phyloP scores from a whole-genome alignment of 92 coral and sea anemone genomes.

The Pocillopora meandrina region DNA sequence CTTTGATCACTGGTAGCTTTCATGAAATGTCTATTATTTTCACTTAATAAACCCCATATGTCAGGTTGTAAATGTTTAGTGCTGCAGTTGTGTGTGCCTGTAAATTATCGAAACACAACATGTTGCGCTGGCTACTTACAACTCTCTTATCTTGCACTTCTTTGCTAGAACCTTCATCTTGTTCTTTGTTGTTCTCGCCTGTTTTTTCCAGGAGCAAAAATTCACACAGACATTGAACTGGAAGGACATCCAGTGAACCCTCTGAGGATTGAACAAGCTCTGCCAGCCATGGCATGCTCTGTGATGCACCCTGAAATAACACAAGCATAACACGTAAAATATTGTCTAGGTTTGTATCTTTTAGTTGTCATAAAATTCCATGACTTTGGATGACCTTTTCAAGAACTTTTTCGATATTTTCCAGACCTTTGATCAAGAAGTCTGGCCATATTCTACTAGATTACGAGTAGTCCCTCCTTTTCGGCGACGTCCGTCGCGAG shows the following conservation, averaged over 20 bases:
- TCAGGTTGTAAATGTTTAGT: too few relatives aligned
- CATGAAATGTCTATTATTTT: too few relatives aligned
- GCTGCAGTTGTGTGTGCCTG: neutral
- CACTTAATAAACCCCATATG: too few relatives aligned
- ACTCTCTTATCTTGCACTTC: conserved; percentile 65
- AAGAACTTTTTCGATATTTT: too few relatives aligned
- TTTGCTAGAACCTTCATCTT: conserved; percentile 48
- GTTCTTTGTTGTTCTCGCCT: conserved; percentile 42
- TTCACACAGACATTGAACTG: conserved; percentile 97
- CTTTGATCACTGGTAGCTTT: too few relatives aligned
- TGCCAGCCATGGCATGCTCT: conserved; percentile 99
- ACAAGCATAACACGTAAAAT: neutral
- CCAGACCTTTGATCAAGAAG: too few relatives aligned
- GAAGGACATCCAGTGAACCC: conserved; percentile 94
- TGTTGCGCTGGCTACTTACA: conserved; percentile 43
- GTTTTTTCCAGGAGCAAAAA: conserved; percentile 88
- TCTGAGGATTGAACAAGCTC: conserved; percentile 95
- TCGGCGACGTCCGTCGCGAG: too few relatives aligned
- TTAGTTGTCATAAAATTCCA: too few relatives aligned
- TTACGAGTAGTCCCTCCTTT: too few relatives aligned
- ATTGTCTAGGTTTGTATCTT: neutral
- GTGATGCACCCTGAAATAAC: conserved; percentile 80
- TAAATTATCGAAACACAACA: neutral
- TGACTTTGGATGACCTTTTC: too few relatives aligned
- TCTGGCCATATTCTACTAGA: too few relatives aligned